phyloP scores from a whole-genome alignment of 1,140 invertebrate species.

The Agrypnia vestita region DNA sequence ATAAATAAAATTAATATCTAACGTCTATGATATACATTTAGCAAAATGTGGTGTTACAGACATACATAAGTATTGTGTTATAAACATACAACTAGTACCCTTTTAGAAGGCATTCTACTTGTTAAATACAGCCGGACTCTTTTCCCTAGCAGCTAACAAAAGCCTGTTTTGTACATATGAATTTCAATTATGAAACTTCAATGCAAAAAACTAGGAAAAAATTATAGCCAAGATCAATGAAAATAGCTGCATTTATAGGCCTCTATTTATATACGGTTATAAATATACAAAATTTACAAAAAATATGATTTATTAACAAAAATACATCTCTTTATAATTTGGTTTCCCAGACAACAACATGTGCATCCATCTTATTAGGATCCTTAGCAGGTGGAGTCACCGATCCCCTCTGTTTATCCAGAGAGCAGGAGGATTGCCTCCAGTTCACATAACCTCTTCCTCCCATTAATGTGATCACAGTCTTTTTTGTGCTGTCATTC shows the following conservation, averaged over 20 bases:
- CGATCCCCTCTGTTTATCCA: constrained; percentile 68
- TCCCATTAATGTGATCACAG: constrained; percentile 89
- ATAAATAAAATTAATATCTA: constrained; percentile 49
- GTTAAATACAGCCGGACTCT: constrained; percentile 26
- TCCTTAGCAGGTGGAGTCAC: constrained; percentile 72
- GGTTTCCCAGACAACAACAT: constrained; percentile 93
- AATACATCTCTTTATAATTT: constrained; percentile 78
- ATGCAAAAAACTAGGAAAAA: too few species aligned
- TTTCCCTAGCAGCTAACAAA: constrained; percentile 3
- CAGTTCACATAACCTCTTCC: constrained; percentile 91
- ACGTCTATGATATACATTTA: constrained; percentile 34
- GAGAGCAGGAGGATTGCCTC: constrained; percentile 79
- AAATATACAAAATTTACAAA: constrained; percentile 55
- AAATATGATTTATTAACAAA: constrained; percentile 50
- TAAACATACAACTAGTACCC: constrained; percentile 33
- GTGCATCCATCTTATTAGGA: constrained; percentile 84
- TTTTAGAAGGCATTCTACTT: constrained; percentile 41
- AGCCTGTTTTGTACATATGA: background rate
- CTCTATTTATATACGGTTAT: constrained; percentile 13
- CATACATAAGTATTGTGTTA: background rate
- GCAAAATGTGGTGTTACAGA: constrained; percentile 31
- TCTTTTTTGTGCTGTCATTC: constrained; percentile 74
- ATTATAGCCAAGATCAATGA: background rate
- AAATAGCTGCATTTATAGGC: constrained; percentile 41
- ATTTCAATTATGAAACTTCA: background rate